Evolutionary conservation across 2,113 vertebrate species (phyloP), one percentile per base, ranked within the genome.

Genomic region (Saccopteryx leptura): DNA sequence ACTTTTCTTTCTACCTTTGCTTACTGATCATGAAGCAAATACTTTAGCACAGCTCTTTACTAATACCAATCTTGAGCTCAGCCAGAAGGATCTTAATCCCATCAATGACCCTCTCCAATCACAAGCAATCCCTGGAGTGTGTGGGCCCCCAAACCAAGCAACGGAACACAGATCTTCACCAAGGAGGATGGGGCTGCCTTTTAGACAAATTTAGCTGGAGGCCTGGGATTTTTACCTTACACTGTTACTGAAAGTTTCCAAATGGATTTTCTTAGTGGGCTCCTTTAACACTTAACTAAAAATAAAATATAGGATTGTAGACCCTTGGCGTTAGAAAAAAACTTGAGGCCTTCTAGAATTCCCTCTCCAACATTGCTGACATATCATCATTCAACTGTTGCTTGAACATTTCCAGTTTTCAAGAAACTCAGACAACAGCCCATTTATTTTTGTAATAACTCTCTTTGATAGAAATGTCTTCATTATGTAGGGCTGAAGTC

Each of bases 331-430:
- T 93, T 85, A 48, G 82, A 60, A 96, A 92, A 88, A 61, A 74
- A 19, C 54, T 96, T 12, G 83, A 68, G 87, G 52, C 81, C 65
- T 88, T 96, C 71, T 91, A 93, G 87, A 93, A 91, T 90, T 95
- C 78, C 71, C 9, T 93, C 46, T 94, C 80, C 46, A 63, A 19
- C 75, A 93, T 68, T 93, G 90, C 82, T 93, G 87, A 80, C 86
- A 88, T 91, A 56, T 52, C 65, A 86, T 96, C 93, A 93, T 72
- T 94, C 54, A 79, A 60, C 87, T 80, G 65, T 79, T 79, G 81
- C 69, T 66, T 48, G 80, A 88, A 91, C 88, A 93, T 91, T 96
- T 91, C 88, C 65, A 72, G 82, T 91, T 94, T 88, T 94, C 79
- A 95, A 61, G 83, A 79, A 87, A 84, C 60, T 95, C 87, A 52